Conservation (phyloP, 2,888 invertebrate genomes). For the Tipula unca region DNA sequence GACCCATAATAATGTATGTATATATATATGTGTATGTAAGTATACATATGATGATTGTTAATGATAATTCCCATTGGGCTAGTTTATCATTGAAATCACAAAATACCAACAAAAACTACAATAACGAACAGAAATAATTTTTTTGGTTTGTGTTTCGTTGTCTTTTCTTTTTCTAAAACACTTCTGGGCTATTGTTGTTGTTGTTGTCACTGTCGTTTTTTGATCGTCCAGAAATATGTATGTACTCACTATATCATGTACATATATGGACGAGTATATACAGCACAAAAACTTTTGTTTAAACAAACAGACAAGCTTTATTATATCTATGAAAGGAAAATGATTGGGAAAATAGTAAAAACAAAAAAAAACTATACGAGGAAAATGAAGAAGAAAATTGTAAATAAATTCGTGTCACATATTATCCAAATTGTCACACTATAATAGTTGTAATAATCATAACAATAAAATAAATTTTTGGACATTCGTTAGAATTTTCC, state of each 20-base stretch:
- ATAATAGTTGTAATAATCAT: slow-evolving; percentile 14
- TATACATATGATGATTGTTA: not conserved
- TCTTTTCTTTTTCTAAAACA: not conserved
- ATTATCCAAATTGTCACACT: not conserved
- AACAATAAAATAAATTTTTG: not conserved
- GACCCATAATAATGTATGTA: not conserved
- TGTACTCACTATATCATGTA: not conserved
- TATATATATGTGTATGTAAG: not conserved
- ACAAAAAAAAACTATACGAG: not conserved
- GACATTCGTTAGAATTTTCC: not conserved
- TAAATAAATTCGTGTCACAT: slow-evolving; percentile 14
- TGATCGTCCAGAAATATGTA: not conserved
- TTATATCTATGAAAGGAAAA: not conserved
- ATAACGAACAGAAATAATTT: not conserved
- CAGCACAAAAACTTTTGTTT: not conserved
- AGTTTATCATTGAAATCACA: not conserved
- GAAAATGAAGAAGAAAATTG: not conserved
- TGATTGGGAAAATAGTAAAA: not conserved
- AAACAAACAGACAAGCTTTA: too few species aligned
- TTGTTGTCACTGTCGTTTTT: not conserved
- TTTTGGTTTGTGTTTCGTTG: not conserved
- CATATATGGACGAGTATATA: not conserved
- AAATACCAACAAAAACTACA: not conserved
- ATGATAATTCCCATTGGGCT: not conserved
- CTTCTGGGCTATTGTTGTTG: not conserved